A percentile compares a stretch with the other conserved stretches of the same genome.
These are phyloP conservation scores for Cantharis lateralis DNA, from an alignment of 2,888 invertebrate genomes.

Conservation along the genomic window DNA sequence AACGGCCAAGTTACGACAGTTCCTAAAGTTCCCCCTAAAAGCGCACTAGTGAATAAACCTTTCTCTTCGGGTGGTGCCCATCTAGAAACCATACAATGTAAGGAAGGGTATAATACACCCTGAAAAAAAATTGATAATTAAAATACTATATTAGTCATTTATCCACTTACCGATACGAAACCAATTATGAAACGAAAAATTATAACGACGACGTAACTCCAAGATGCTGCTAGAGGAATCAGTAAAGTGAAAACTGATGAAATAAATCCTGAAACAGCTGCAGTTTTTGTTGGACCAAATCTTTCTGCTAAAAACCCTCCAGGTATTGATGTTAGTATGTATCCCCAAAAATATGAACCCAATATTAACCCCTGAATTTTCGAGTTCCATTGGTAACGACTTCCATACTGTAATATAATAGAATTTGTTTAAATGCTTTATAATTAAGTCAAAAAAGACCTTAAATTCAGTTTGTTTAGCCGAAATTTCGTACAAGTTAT, in stretches of 20 bases:
- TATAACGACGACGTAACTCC: slow-evolving; percentile 63
- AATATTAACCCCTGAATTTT: slow-evolving; percentile 67
- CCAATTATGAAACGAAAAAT: slow-evolving; percentile 65
- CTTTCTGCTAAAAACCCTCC: slow-evolving; percentile 71
- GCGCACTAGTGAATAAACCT: slow-evolving; percentile 57
- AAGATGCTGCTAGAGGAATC: slow-evolving; percentile 64
- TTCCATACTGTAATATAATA: slow-evolving; percentile 54
- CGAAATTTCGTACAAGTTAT: too few relatives aligned
- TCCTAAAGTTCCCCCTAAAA: slow-evolving; percentile 58
- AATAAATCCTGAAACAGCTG: slow-evolving; percentile 59
- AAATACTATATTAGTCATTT: neutral
- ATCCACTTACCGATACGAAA: slow-evolving; percentile 61
- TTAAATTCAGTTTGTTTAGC: too few relatives aligned
- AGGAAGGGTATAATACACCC: slow-evolving; percentile 51
- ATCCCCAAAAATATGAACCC: slow-evolving; percentile 74
- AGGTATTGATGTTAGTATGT: slow-evolving; percentile 66
- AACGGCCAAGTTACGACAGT: slow-evolving; percentile 59
- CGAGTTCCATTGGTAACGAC: slow-evolving; percentile 62
- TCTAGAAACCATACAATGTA: slow-evolving; percentile 50
- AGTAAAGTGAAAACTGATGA: slow-evolving; percentile 64
- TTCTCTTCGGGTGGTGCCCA: slow-evolving; percentile 60
- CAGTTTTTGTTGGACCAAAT: slow-evolving; percentile 64
- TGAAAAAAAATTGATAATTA: slow-evolving; percentile 34
- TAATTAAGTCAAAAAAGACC: too few relatives aligned
- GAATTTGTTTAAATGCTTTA: neutral